A percentile compares a stretch with the other conserved stretches of the same genome.
These are phyloP conservation scores for Synaphobranchus kaupii DNA, from an alignment of 2,797 vertebrate genomes.

Conservation along the genomic window DNA sequence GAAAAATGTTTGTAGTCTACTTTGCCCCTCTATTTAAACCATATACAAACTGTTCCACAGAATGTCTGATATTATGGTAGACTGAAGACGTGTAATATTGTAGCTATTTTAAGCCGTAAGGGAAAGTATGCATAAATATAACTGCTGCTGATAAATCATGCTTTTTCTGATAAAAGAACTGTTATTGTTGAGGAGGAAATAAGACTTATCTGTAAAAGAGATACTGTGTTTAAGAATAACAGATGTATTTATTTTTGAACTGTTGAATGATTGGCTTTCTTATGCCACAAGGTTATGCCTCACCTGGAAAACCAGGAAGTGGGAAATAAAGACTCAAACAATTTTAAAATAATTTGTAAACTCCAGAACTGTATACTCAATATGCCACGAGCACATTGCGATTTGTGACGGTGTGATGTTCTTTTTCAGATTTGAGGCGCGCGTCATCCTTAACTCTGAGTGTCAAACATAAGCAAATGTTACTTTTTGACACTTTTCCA, in stretches of 20 bases:
- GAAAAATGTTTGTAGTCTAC: neutral
- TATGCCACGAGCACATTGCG: neutral
- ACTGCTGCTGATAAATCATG: neutral
- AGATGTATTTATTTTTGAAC: neutral
- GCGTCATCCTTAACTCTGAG: neutral
- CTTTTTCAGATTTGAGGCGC: neutral
- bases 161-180: constrained; percentile 1
- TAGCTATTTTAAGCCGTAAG: neutral
- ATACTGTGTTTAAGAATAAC: neutral
- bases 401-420: neutral
- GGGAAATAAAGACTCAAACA: neutral
- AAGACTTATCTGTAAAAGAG: constrained; percentile 9
- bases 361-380: neutral
- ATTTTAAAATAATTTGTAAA: neutral
- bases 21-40: neutral
- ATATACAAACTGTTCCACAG: constrained; percentile 1
- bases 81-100: neutral
- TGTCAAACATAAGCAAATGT: neutral
- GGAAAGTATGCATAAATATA: constrained; percentile 13
- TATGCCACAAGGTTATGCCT: neutral
- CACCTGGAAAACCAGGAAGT: neutral
- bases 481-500: neutral
- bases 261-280: constrained; percentile 7
- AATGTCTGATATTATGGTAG: neutral
- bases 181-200: constrained; percentile 14